Evolutionary conservation across 2,113 vertebrate species (phyloP).

Genomic region (Sapayoa aenigma): DNA sequence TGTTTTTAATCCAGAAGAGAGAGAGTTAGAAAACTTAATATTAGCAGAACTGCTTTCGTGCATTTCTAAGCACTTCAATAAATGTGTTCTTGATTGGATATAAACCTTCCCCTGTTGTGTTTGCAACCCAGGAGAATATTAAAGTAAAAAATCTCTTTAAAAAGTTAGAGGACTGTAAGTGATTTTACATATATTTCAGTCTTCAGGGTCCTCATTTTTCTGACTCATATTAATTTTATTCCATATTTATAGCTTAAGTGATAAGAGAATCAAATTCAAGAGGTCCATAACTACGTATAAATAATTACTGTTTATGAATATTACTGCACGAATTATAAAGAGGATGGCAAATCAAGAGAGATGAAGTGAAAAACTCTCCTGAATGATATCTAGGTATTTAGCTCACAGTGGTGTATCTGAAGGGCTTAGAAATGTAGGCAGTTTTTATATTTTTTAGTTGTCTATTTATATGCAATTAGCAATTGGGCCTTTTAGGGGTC

Average conservation of each 20-base stretch:
- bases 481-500: background rate
- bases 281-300: conserved; percentile 45
- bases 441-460: background rate
- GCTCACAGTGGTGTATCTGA: background rate
- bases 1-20: conserved; percentile 48
- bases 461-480: background rate
- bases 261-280: conserved; percentile 59
- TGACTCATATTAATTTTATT: conserved; percentile 35
- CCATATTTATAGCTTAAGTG: conserved; percentile 58
- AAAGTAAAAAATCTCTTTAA: conserved; percentile 35
- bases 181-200: conserved; percentile 29
- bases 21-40: conserved; percentile 42
- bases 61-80: conserved; percentile 45
- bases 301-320: conserved; percentile 59
- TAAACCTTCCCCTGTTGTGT: conserved; percentile 50
- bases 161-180: conserved; percentile 40
- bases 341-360: background rate
- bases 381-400: background rate
- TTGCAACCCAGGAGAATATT: conserved; percentile 44
- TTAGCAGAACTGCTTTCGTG: conserved; percentile 27
- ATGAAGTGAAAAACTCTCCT: background rate
- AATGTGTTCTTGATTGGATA: conserved; percentile 51
- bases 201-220: conserved; percentile 53
- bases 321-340: background rate
- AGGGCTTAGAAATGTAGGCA: background rate